Conservation (phyloP, 2,113 vertebrate genomes). For the Catharus bicknelli region DNA sequence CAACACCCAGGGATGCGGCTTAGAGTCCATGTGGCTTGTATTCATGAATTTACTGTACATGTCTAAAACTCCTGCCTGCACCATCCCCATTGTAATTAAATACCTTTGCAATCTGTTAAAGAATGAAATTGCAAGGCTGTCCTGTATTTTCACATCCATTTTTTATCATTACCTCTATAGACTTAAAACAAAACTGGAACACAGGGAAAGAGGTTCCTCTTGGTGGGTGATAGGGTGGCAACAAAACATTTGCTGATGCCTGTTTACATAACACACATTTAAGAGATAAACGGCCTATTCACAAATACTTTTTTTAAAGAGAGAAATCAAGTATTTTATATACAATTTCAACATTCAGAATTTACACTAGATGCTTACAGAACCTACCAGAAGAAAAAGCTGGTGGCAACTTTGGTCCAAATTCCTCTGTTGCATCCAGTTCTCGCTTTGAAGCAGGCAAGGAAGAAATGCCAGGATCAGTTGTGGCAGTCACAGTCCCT, state of each 20-base stretch:
- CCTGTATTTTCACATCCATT: background rate
- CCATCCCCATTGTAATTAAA: background rate
- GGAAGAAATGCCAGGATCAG: background rate
- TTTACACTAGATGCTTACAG: background rate
- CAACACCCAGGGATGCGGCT: too few species aligned
- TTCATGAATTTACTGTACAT: background rate
- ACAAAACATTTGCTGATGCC: background rate
- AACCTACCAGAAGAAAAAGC: conserved; percentile 74
- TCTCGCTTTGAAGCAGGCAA: conserved; percentile 38
- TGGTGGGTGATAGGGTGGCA: background rate
- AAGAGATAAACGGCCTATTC: background rate
- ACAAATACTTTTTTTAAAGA: background rate
- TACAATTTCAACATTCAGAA: background rate
- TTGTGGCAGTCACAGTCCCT: conserved; percentile 2
- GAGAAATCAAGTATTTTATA: background rate
- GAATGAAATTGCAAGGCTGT: background rate
- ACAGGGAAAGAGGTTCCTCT: background rate
- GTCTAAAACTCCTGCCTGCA: background rate
- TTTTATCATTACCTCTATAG: background rate
- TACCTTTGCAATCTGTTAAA: background rate
- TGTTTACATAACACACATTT: background rate
- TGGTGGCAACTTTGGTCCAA: conserved; percentile 92
- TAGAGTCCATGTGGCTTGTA: too few species aligned
- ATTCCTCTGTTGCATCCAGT: conserved; percentile 76
- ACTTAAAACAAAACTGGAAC: background rate